Evolutionary conservation across 2,113 vertebrate species (phyloP).

Genomic region (Lycocorax pyrrhopterus): DNA sequence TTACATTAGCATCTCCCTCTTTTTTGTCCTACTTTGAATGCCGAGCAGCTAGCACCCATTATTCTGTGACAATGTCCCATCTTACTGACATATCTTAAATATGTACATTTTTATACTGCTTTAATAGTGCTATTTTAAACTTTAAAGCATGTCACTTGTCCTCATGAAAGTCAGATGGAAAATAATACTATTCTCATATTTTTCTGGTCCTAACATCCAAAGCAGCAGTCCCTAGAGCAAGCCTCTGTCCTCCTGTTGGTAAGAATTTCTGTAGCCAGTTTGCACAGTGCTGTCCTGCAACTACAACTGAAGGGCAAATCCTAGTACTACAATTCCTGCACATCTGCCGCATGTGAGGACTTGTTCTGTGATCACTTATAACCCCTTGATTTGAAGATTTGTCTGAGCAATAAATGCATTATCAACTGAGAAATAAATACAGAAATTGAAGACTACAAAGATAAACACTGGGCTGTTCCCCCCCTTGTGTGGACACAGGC

Average conservation of each 20-base stretch:
- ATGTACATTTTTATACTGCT: constrained; percentile 54
- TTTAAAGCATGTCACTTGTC: constrained; percentile 51
- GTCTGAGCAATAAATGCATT: not conserved
- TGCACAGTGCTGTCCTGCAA: not conserved
- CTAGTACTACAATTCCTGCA: not conserved
- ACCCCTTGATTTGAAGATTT: not conserved
- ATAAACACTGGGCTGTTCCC: not conserved
- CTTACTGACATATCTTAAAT: constrained; percentile 52
- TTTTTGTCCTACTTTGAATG: constrained; percentile 37
- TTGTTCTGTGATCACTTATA: not conserved
- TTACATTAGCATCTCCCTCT: not conserved
- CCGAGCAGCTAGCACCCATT: constrained; percentile 25
- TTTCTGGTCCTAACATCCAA: constrained; percentile 20
- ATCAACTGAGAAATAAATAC: not conserved
- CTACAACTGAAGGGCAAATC: not conserved
- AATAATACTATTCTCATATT: constrained; percentile 35
- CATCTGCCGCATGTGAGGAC: not conserved
- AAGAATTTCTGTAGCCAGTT: not conserved
- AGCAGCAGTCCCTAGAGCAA: not conserved
- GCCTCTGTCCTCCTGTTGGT: not conserved
- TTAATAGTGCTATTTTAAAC: constrained; percentile 61
- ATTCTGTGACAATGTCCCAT: constrained; percentile 52
- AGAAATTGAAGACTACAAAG: not conserved
- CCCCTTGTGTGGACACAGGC: not conserved
- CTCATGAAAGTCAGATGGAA: constrained; percentile 53